Evolutionary conservation across 2,113 vertebrate species (phyloP).

Genomic region (Tenrec ecaudatus): DNA sequence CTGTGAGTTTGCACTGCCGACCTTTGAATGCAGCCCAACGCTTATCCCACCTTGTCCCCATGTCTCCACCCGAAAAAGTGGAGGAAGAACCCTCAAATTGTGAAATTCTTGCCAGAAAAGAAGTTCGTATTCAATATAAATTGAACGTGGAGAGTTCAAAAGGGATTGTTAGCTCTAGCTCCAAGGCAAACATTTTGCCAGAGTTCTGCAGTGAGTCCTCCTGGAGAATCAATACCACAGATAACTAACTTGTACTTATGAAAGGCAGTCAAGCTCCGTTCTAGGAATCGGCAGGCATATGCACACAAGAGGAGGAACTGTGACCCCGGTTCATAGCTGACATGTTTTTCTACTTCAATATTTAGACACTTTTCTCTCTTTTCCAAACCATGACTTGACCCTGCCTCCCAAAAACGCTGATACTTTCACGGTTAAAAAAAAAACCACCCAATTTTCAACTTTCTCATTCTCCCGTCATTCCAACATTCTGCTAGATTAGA

Average conservation of each 20-base stretch:
- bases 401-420: neutral
- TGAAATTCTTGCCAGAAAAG: conserved; percentile 31
- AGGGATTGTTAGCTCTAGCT: neutral
- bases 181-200: neutral
- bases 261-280: neutral
- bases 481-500: neutral
- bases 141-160: neutral
- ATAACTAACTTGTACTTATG: neutral
- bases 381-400: neutral
- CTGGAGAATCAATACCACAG: conserved; percentile 1
- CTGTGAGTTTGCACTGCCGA: no score
- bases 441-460: neutral
- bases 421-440: neutral
- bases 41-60: no score
- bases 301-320: neutral
- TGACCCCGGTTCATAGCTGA: neutral
- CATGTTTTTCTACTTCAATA: neutral
- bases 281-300: neutral
- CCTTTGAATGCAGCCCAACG: no score
- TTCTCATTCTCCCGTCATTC: conserved; percentile 25
- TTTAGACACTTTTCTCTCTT: conserved; percentile 5
- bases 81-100: neutral
- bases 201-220: neutral
- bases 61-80: neutral
- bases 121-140: neutral